Base-by-base conservation (phyloP, 2,797 vertebrate genomes). In the Dromococcyx pavoninus region DNA sequence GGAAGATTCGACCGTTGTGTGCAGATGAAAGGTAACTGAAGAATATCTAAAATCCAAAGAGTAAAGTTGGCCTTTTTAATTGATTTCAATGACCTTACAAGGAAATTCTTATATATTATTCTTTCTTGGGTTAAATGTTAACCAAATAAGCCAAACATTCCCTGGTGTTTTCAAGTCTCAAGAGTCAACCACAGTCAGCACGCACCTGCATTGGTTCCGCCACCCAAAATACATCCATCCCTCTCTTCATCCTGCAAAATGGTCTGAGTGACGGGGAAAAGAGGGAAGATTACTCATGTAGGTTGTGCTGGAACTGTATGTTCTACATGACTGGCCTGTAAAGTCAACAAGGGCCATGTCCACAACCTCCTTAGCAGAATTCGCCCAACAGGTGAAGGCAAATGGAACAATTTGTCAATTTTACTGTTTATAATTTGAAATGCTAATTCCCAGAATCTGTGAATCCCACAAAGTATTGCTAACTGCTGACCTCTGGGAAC, bases 281-380 rank as follows among this genome's bases (percentile, higher is more conserved):
- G 48, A 23, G 44, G 78, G 32, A 65, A 17, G 9, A 35, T 80
- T 71, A n/a, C 11, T 65, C 14, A 5, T 7, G 5, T 13, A 17
- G 35, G 7, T 64, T 25, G 21, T 50, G 22, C 25, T 60, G 43
- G 32, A 85, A n/a, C 18, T 27, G 25, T 5, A 3, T n/a, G 30
- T 23, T 61, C 44, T 37, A 4, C 0, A 0, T 32, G 33, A 46
- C 6, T 5, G 3, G 8, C 23, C 24, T 72, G 28, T 4, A 62
- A 72, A 50, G 15, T 17, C 62, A 82, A 5, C 5, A 28, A 23
- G 12, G 78, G 10, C 11, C 51, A 72, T 11, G 6, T 53, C 56
- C 28, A 25, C 5, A 5, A 4, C 64, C 0, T 13, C 64, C 17
- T 23, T 7, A 30, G n/a, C 8, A 82, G 51, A 73, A 66, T 84